Percentiles rank a stretch among this genome's conserved stretches.
These are phyloP conservation scores for Rallus limicola DNA, from an alignment of 2,113 vertebrate species.

Conservation along the genomic window DNA sequence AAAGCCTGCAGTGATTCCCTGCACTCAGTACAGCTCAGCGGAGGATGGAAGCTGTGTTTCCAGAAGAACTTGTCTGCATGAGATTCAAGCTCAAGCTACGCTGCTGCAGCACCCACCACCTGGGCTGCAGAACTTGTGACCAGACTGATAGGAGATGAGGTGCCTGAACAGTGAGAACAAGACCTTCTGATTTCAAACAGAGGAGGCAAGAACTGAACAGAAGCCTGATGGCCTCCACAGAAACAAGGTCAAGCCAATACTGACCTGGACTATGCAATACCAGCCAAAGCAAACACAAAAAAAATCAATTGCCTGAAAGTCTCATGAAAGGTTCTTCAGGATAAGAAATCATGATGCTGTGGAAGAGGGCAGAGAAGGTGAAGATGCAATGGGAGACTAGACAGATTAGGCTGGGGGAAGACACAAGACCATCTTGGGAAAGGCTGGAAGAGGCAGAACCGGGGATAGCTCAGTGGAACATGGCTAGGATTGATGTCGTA, in stretches of 20 bases:
- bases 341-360: not conserved
- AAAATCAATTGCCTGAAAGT: not conserved
- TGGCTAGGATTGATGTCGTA: not conserved
- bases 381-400: not conserved
- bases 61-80: not conserved
- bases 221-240: not conserved
- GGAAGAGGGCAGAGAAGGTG: not conserved
- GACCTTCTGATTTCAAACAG: not conserved
- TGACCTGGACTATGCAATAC: not conserved
- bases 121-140: not conserved
- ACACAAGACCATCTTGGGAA: not conserved
- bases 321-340: not conserved
- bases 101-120: not conserved
- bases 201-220: not conserved
- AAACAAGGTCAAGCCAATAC: not conserved
- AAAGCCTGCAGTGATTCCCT: not conserved
- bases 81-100: rapidly evolving
- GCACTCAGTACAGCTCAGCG: not conserved
- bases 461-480: not conserved
- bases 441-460: not conserved
- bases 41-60: not conserved
- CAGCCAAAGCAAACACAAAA: not conserved
- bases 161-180: not conserved
- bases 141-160: not conserved
- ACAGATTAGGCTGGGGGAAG: not conserved